A percentile compares a stretch with the other conserved stretches of the same genome.
phyloP scores from a whole-genome alignment of 1,140 invertebrate genomes.

The Temnothorax longispinosus region DNA sequence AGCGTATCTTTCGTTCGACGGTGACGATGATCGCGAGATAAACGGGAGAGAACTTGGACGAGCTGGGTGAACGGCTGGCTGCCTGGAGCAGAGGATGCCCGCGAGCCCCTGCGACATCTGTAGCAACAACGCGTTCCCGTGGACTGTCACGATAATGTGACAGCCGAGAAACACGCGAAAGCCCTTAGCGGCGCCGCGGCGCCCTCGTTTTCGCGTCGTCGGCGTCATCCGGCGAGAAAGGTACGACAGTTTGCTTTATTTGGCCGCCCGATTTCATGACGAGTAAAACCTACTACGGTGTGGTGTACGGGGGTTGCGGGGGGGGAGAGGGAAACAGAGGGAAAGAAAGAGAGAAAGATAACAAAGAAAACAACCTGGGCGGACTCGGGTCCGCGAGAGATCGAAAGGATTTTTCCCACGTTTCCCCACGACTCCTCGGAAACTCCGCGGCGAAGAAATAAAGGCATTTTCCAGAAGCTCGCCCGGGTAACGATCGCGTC shows the following conservation, averaged over 20 bases:
- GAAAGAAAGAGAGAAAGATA: not conserved
- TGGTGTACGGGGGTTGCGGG: not conserved
- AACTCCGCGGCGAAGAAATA: constrained; percentile 31
- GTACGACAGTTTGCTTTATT: constrained; percentile 74
- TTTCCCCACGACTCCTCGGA: not conserved
- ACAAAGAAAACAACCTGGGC: constrained; percentile 22
- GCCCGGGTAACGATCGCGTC: constrained; percentile 35
- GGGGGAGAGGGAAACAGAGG: not conserved
- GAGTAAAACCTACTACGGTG: constrained; percentile 41
- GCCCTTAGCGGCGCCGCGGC: constrained; percentile 53
- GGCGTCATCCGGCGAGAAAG: constrained; percentile 26
- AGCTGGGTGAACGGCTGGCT: constrained; percentile 14
- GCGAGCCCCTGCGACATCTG: constrained; percentile 44
- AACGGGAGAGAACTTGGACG: not conserved
- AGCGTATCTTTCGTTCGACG: constrained; percentile 27
- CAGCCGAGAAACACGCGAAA: constrained; percentile 78
- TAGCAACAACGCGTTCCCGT: constrained; percentile 56
- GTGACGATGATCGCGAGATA: constrained; percentile 41
- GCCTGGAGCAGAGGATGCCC: constrained; percentile 40
- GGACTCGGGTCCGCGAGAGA: constrained; percentile 36
- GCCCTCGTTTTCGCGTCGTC: constrained; percentile 57
- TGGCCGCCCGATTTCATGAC: constrained; percentile 70
- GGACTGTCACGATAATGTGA: constrained; percentile 77
- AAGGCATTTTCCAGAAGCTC: constrained; percentile 20
- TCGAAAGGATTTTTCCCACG: constrained; percentile 38